phyloP scores from a whole-genome alignment of 1,140 invertebrate species.

The Ceratoteleas bidentatus region DNA sequence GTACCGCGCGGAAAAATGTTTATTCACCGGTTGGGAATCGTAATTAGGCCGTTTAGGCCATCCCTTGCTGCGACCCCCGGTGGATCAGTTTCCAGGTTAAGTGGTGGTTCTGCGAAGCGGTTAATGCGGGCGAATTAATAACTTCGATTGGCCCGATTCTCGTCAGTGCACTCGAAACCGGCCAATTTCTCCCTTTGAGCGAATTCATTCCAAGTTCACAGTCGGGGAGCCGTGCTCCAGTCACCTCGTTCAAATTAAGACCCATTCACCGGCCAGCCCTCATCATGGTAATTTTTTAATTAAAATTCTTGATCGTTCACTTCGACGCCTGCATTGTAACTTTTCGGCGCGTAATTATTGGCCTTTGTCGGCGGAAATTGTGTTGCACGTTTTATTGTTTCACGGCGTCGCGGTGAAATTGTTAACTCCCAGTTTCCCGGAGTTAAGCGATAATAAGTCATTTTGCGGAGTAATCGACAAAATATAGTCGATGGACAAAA shows the following conservation, averaged over 20 bases:
- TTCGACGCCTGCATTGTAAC: constrained; percentile 13
- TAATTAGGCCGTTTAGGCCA: constrained; percentile 43
- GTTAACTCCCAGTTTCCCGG: too few relatives aligned
- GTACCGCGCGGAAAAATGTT: constrained; percentile 3
- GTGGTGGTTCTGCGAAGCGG: constrained; percentile 52
- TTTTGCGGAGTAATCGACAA: too few relatives aligned
- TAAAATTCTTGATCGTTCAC: constrained; percentile 43
- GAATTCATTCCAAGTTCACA: constrained; percentile 57
- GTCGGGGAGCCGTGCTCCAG: constrained; percentile 38
- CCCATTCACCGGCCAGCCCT: constrained; percentile 32
- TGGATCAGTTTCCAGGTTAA: constrained; percentile 63
- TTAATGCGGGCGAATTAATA: constrained; percentile 66
- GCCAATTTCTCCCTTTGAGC: constrained; percentile 60
- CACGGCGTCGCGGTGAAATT: too few relatives aligned
- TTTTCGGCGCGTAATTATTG: constrained; percentile 20
- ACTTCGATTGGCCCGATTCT: constrained; percentile 64
- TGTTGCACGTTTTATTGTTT: not conserved
- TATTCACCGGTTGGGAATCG: constrained; percentile 16
- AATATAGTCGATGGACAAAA: too few relatives aligned
- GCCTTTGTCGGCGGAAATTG: not conserved
- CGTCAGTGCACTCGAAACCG: constrained; percentile 57
- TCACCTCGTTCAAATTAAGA: constrained; percentile 46
- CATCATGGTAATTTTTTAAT: constrained; percentile 51
- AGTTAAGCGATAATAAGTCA: too few relatives aligned
- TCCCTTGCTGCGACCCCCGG: constrained; percentile 40